These are phyloP conservation scores for Myopa tessellatipennis DNA, from an alignment of 2,888 invertebrate species.

Conservation along the genomic window DNA sequence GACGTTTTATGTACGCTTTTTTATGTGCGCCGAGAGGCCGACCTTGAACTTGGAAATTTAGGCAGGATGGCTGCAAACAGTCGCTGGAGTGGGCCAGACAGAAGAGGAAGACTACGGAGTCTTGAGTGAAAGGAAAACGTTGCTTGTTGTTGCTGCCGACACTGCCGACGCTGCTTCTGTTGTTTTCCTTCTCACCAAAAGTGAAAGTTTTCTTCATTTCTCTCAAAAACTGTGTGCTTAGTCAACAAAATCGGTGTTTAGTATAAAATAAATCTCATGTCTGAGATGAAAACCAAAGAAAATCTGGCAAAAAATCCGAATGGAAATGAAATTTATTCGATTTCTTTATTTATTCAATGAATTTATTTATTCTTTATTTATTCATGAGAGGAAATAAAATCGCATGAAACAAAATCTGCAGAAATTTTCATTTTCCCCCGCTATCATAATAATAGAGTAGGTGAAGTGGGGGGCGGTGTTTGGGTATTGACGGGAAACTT, in stretches of 20 bases:
- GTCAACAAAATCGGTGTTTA: background rate
- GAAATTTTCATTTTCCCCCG: too few relatives aligned
- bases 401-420: too few relatives aligned
- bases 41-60: conserved; percentile 64
- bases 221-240: background rate
- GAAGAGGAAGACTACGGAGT: conserved; percentile 19
- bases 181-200: conserved; percentile 1
- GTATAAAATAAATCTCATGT: too few relatives aligned
- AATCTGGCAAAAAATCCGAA: too few relatives aligned
- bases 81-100: conserved; percentile 30
- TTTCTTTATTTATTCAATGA: too few relatives aligned
- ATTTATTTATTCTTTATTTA: too few relatives aligned
- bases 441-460: too few relatives aligned
- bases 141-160: background rate
- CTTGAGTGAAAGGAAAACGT: background rate
- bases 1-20: background rate
- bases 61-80: conserved; percentile 41
- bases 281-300: too few relatives aligned
- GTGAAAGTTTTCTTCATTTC: conserved; percentile 8
- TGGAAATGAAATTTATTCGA: too few relatives aligned
- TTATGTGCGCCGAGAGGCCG: conserved; percentile 32
- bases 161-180: background rate
- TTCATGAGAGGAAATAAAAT: too few relatives aligned
- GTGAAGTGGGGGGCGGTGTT: too few relatives aligned
- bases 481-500: too few relatives aligned